Conservation (phyloP, 2,113 vertebrate species). For the Cochlearius cochlearius region DNA sequence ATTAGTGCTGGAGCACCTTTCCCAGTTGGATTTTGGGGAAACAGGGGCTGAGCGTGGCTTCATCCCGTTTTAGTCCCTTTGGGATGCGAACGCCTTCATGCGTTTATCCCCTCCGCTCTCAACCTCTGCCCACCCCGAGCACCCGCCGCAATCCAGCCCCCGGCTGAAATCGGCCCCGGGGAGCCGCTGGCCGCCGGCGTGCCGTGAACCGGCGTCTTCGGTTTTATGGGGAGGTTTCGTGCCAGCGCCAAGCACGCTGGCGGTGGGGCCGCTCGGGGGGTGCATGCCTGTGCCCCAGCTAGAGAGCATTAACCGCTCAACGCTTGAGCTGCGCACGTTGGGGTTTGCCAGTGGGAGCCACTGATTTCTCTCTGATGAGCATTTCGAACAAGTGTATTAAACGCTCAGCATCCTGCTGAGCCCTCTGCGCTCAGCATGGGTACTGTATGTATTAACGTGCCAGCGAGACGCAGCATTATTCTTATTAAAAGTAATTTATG, state of each 20-base stretch:
- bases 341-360: slow-evolving; percentile 4
- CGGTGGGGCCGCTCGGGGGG: not conserved
- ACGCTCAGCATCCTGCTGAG: not conserved
- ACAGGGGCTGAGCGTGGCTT: not conserved
- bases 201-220: fast-evolving
- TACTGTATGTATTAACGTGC: not conserved
- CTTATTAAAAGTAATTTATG: slow-evolving; percentile 26
- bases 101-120: not conserved
- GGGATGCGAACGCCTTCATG: fast-evolving
- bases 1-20: not conserved
- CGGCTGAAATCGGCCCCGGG: not conserved
- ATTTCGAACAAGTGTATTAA: not conserved
- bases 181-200: not conserved
- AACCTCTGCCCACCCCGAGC: not conserved
- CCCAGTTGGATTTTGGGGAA: not conserved
- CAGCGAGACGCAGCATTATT: slow-evolving; percentile 7
- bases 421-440: not conserved
- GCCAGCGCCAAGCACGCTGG: not conserved
- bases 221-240: not conserved
- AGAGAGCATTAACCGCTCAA: not conserved
- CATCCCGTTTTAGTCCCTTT: not conserved
- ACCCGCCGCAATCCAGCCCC: fast-evolving
- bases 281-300: not conserved
- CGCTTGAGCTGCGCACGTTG: slow-evolving; percentile 21
- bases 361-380: not conserved